These are phyloP conservation scores for Pteropus rufus DNA, from an alignment of 2,797 vertebrate genomes.

Conservation along the genomic window DNA sequence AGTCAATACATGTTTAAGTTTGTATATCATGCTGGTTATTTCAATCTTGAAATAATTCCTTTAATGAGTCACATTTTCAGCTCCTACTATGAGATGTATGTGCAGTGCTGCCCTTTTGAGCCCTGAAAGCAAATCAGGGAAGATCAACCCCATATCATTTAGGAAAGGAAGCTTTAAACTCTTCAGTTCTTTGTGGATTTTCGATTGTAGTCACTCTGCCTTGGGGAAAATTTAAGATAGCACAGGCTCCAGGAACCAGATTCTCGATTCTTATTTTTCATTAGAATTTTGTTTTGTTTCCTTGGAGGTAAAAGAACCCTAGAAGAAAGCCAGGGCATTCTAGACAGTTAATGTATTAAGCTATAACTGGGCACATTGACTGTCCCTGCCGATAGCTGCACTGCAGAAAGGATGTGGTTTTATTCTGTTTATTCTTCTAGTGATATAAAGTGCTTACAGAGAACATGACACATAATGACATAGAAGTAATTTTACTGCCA, in stretches of 20 bases:
- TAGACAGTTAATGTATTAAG: background rate
- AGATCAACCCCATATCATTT: background rate
- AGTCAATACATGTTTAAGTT: background rate
- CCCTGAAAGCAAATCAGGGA: background rate
- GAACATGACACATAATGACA: background rate
- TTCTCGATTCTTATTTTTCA: background rate
- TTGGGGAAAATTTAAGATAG: background rate
- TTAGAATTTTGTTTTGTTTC: background rate
- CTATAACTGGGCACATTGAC: background rate
- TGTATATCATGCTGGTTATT: background rate
- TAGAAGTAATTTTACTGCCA: background rate
- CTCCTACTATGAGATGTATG: background rate
- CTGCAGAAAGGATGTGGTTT: background rate
- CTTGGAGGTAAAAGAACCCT: background rate
- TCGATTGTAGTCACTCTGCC: rapidly evolving
- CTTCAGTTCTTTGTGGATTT: background rate
- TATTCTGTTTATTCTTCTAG: background rate
- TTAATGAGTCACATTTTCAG: background rate
- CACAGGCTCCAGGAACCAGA: background rate
- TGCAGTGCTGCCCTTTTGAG: background rate
- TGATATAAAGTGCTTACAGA: background rate
- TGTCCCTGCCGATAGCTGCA: background rate
- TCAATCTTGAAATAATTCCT: background rate
- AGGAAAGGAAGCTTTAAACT: background rate
- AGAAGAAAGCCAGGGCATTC: background rate